Evolutionary conservation across 2,113 vertebrate genomes (phyloP), one percentile per base, ranked within the genome.

Genomic region (Oryzias melastigma): DNA sequence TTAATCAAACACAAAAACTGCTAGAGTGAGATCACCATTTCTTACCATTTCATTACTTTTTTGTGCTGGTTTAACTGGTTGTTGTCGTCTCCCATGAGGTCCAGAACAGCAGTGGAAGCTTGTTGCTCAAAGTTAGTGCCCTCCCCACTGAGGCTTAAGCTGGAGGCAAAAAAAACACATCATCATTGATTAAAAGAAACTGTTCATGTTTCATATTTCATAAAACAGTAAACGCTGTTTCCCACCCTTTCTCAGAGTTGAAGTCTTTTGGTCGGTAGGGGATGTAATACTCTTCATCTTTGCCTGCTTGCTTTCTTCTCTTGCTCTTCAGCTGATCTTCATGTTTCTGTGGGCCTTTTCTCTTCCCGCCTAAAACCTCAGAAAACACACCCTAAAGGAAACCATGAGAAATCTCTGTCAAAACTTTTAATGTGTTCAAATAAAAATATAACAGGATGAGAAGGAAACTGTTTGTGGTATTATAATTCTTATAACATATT

Each of bases 241-340:
- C 1, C 4, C 87, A 98, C 96, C 96, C 97, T 70, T 92, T 88
- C 82, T 98, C 96, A 0, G 95, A 97, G 67, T 98, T 88, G 0
- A 98, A 97, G 82, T 98, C 97, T 85, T 94, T 97, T 47, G 96
- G 95, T 76, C 90, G 89, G 82, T 98, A 98, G 0, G 96, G 96
- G 77, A 99, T 86, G 62, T 94, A 99, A 85, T 92, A 94, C 0
- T 95, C 93, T 52, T 91, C 76, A 0, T 98, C 94, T 71, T 46
- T 90, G 18, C 71, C 72, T 0, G 5, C 44, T 0, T 15, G 20
- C 66, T 64, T 90, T 62, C 44, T 86, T 69, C 71, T 93, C 0
- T 71, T 92, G 68, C 85, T 92, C 62, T 84, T 92, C 15, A 68
- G 68, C n/a, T n/a, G 1, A 0, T 46, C 50, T 5, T 61, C 68